Evolutionary conservation across 2,113 vertebrate genomes (phyloP).

Genomic region (Monarcha castaneiventris): DNA sequence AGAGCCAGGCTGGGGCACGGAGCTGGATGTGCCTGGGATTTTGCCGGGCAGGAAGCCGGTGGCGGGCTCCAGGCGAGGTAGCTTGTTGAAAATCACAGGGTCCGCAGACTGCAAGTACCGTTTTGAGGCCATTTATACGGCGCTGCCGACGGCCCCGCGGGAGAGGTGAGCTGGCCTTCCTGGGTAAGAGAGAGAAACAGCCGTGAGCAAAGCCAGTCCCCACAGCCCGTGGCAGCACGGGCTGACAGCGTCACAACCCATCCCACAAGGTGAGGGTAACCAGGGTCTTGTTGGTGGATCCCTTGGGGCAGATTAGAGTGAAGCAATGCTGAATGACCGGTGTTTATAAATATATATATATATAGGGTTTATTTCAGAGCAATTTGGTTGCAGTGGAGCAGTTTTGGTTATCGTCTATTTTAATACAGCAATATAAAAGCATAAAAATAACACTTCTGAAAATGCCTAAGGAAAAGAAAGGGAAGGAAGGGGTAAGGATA

Average conservation of each 20-base stretch:
- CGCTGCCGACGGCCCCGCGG: fast-evolving
- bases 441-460: background rate
- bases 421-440: background rate
- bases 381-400: too few species aligned
- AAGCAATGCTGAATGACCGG: fast-evolving
- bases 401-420: background rate
- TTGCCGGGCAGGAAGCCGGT: background rate
- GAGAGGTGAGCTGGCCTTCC: background rate
- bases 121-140: constrained; percentile 77
- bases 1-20: constrained; percentile 28
- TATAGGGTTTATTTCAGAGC: background rate
- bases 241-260: background rate
- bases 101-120: constrained; percentile 63
- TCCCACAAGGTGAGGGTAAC: background rate
- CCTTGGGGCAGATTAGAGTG: background rate
- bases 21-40: constrained; percentile 54
- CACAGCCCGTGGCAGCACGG: fast-evolving
- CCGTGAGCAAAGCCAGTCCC: background rate
- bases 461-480: background rate
- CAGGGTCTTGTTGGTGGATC: background rate
- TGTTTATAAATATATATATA: background rate
- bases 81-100: constrained; percentile 71
- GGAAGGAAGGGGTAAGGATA: background rate
- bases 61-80: constrained; percentile 71
- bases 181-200: background rate